A percentile compares a stretch with the other conserved stretches of the same genome.
Conservation (phyloP, 1,140 invertebrate genomes). For the Littorina saxatilis region DNA sequence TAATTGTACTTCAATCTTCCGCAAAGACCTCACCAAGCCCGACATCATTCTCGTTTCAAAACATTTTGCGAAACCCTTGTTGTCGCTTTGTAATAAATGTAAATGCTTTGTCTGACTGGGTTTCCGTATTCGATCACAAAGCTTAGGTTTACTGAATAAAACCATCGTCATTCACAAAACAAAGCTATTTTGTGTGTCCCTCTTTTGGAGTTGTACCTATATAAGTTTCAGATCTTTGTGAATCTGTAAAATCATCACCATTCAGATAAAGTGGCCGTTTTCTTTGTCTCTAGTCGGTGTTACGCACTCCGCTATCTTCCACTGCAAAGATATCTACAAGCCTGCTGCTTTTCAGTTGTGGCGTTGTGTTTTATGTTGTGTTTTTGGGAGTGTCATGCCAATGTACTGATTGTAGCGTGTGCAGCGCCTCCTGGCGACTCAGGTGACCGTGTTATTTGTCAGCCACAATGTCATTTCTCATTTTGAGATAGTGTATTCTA, state of each 20-base stretch:
- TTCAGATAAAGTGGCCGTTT: neutral
- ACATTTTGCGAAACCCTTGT: too few species aligned
- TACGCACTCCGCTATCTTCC: neutral
- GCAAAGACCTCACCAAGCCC: conserved; percentile 60
- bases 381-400: too few species aligned
- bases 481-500: neutral
- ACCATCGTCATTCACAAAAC: neutral
- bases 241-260: neutral
- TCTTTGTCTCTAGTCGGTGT: neutral
- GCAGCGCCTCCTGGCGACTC: neutral
- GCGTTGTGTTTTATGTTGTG: too few species aligned
- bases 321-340: neutral
- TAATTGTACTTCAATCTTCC: conserved; percentile 64
- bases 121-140: neutral
- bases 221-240: too few species aligned
- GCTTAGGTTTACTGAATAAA: neutral
- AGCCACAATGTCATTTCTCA: too few species aligned
- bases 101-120: too few species aligned
- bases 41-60: too few species aligned
- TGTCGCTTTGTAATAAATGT: too few species aligned
- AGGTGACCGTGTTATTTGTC: too few species aligned
- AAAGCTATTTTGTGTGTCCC: neutral
- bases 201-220: too few species aligned
- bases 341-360: neutral
- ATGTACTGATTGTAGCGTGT: neutral